A percentile compares a stretch with the other conserved stretches of the same genome.
Conservation (phyloP, 2,113 vertebrate genomes). For the Pantherophis guttatus region DNA sequence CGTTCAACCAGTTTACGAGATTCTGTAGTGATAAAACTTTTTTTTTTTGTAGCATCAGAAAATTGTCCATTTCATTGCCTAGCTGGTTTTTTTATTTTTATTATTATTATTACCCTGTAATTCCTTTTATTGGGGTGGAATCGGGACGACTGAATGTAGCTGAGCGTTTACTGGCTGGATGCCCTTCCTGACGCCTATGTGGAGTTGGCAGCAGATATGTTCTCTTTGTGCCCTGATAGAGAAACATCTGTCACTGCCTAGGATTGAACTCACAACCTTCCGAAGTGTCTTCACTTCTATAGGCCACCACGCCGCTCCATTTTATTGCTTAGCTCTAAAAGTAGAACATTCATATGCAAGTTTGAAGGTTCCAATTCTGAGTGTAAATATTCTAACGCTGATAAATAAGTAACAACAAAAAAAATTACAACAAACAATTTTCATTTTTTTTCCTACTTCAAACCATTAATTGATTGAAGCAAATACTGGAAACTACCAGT, state of each 20-base stretch:
- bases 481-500: background rate
- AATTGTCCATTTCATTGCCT: background rate
- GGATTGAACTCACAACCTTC: background rate
- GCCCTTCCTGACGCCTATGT: background rate
- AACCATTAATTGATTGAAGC: background rate
- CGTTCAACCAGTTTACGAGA: background rate
- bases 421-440: background rate
- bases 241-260: background rate
- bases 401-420: background rate
- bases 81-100: background rate
- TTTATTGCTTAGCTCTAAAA: background rate
- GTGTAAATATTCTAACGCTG: background rate
- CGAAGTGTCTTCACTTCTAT: background rate
- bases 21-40: background rate
- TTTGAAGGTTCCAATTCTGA: background rate
- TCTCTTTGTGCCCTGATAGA: background rate
- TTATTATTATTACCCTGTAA: no score
- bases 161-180: no score
- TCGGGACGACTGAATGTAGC: no score
- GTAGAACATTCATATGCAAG: background rate
- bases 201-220: background rate
- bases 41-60: background rate
- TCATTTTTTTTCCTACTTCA: background rate
- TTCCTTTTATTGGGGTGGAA: no score
- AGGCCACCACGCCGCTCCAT: background rate